Evolutionary conservation across 2,797 vertebrate species (phyloP).

Genomic region (Kryptolebias ocellatus): DNA sequence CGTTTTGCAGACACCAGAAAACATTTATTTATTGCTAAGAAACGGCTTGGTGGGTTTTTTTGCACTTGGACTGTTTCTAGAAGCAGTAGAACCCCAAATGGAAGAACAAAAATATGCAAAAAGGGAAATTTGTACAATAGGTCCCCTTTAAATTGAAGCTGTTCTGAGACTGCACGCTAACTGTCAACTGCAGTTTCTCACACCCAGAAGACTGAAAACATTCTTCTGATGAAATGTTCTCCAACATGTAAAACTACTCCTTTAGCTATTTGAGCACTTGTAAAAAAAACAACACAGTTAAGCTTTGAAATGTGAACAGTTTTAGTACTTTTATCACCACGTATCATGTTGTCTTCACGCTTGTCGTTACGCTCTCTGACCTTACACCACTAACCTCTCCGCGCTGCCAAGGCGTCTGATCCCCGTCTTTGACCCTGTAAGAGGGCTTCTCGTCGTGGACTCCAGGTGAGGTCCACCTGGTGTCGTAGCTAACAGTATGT

Average conservation of each 20-base stretch:
- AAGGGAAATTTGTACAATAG: too few species aligned
- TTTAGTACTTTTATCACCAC: conserved; percentile 31
- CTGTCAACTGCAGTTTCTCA: not conserved
- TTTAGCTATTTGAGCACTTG: conserved; percentile 49
- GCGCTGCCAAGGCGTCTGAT: conserved; percentile 47
- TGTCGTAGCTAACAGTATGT: conserved; percentile 28
- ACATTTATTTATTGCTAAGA: too few species aligned
- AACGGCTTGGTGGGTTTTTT: too few species aligned
- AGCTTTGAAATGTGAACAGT: conserved; percentile 41
- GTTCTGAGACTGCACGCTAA: not conserved
- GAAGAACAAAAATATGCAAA: too few species aligned
- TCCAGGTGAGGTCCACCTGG: conserved; percentile 39
- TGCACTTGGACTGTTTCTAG: too few species aligned
- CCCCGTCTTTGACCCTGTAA: conserved; percentile 42
- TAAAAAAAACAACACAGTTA: conserved; percentile 22
- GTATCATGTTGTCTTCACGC: conserved; percentile 27
- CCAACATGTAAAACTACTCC: not conserved
- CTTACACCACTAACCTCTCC: conserved; percentile 36
- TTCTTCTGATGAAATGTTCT: not conserved
- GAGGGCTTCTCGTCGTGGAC: conserved; percentile 49
- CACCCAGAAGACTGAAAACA: not conserved
- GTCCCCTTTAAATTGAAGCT: too few species aligned
- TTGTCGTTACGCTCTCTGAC: conserved; percentile 12
- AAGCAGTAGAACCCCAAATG: too few species aligned
- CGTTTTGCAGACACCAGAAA: too few species aligned